A percentile compares a stretch with the other conserved stretches of the same genome.
Conservation (phyloP, 2,888 invertebrate species). For the Drosophila helvetica region DNA sequence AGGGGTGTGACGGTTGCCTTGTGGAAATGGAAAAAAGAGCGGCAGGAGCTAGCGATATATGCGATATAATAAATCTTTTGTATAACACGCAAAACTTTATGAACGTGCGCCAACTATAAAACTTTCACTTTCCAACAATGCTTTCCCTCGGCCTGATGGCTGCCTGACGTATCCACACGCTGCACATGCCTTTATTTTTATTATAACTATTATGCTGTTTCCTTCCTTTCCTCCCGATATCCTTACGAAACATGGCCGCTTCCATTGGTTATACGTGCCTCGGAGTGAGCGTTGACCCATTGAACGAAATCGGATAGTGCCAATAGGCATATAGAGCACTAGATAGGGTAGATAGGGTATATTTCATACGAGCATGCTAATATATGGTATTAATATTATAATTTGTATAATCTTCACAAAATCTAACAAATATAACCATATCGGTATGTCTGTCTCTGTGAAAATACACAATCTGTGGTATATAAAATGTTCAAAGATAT, state of each 20-base stretch:
- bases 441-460: no score
- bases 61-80: constrained; percentile 75
- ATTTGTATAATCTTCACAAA: not conserved
- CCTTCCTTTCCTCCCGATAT: constrained; percentile 26
- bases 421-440: no score
- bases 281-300: not conserved
- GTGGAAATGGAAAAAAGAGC: constrained; percentile 42
- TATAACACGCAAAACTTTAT: constrained; percentile 76
- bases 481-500: no score
- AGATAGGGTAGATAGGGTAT: no score
- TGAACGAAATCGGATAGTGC: not conserved
- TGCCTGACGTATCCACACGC: constrained; percentile 67
- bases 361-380: no score
- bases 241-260: not conserved
- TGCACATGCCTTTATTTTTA: constrained; percentile 58
- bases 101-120: constrained; percentile 75
- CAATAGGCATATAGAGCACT: not conserved
- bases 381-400: not conserved
- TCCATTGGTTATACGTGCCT: not conserved
- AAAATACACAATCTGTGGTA: no score
- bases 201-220: constrained; percentile 50
- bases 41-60: constrained; percentile 65
- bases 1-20: constrained; percentile 19
- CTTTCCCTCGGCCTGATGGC: constrained; percentile 27
- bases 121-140: constrained; percentile 70